Conservation (phyloP, 2,113 vertebrate genomes). For the Tonatia bakeri region DNA sequence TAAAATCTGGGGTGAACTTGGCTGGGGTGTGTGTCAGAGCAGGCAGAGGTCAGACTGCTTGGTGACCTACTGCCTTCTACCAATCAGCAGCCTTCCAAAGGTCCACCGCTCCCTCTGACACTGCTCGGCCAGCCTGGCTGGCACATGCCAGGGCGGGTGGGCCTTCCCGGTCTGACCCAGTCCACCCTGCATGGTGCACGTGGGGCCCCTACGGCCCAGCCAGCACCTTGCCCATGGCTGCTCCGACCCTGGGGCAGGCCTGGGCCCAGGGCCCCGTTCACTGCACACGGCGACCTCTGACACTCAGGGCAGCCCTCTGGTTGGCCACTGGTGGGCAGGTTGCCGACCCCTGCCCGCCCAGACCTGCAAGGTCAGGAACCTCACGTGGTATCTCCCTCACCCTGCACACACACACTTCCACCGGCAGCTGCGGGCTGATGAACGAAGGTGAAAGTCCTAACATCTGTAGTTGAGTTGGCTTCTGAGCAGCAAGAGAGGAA, state of each 20-base stretch:
- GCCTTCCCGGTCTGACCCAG: neutral
- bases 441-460: neutral
- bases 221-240: neutral
- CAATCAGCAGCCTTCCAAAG: neutral
- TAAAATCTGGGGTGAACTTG: neutral
- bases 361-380: neutral
- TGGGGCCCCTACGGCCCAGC: neutral
- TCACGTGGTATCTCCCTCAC: neutral
- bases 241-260: neutral
- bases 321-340: neutral
- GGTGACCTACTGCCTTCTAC: neutral
- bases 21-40: neutral
- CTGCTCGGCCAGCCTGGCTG: neutral
- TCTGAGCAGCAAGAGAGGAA: neutral
- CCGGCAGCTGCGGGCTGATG: neutral
- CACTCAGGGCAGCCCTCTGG: neutral
- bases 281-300: no score
- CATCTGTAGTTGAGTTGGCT: neutral
- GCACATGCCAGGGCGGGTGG: neutral
- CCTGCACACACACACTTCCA: neutral
- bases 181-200: accelerated
- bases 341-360: neutral
- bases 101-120: neutral
- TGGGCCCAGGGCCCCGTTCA: neutral
- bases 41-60: neutral